Base-by-base conservation (phyloP, 37 sponge, comb jelly and placozoan species). In the Mnemiopsis leidyi region DNA sequence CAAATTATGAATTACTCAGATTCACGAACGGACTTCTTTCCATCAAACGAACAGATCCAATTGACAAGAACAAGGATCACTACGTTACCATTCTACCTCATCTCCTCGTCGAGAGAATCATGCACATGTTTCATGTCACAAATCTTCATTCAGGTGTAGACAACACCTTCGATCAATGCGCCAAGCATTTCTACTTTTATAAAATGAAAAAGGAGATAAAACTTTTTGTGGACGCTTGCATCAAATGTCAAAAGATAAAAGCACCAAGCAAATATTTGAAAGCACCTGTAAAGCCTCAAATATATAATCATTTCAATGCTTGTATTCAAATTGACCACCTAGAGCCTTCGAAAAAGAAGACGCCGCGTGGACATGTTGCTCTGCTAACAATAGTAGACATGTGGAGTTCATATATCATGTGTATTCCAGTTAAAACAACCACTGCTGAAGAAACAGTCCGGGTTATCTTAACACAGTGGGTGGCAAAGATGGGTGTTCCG, bases 181-280 rank as follows among this genome's bases (percentile, higher is more conserved):
- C 16, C n/a, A 73, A 21, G 28, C 16, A 73, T 7, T 73, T 73
- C 76, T 73, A 25, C 24, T 73, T 73, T 21, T 73, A 73, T 73
- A 73, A 73, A 7, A 73, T 73, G 76, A 73, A 73, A n/a, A n/a
- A 73, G 24, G 76, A 73, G 24, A n/a, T 73, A 7, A 73, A 73
- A n/a, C 28, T 73, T 16, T 73, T 7, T 5, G 24, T 73, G 5
- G 28, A 73, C 5, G 76, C 76, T n/a, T 73, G 76, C 24, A 5
- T 73, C 5, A 73, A 23, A 7, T 73, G 76, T 21, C 24, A 21
- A 7, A 16, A n/a, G 7, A 73, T 28, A 5, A 73, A 73, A 21
- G 28, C 16, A 16, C 5, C 76, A n/a, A 7, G 5, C 7, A n/a
- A 7, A 73, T 21, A 73, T n/a, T 5, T 7, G 24, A 73, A 73